phyloP scores from a whole-genome alignment of 2,113 vertebrate species.

The Myrmecophaga tridactyla region DNA sequence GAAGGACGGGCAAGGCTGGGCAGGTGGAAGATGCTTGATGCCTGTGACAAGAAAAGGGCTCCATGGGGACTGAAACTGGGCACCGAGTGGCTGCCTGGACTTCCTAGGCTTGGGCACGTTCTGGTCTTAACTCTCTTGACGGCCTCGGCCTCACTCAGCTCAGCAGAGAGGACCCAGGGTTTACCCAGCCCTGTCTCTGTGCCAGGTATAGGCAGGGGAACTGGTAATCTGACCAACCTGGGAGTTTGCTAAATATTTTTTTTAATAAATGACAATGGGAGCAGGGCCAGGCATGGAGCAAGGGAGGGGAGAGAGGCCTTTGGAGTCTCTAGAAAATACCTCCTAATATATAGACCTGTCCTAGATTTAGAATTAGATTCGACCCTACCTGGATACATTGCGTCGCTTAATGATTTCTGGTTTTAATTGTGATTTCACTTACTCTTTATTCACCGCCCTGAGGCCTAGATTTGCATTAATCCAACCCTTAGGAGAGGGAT shows the following conservation, averaged over 20 bases:
- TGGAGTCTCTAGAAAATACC: background rate
- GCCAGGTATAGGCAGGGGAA: background rate
- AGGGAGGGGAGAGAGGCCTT: background rate
- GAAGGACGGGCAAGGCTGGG: too few species aligned
- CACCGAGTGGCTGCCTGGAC: background rate
- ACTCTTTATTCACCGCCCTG: background rate
- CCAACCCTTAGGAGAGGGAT: background rate
- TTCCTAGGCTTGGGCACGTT: background rate
- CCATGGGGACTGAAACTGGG: rapidly evolving
- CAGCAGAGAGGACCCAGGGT: background rate
- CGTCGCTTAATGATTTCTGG: background rate
- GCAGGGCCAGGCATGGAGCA: background rate
- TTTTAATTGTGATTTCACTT: slow-evolving; percentile 14
- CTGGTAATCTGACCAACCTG: background rate
- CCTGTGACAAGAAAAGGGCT: background rate
- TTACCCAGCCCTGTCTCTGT: background rate
- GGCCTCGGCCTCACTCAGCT: background rate
- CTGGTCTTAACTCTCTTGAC: background rate
- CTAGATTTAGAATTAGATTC: background rate
- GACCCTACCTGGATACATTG: background rate
- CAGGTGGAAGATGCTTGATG: background rate
- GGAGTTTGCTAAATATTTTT: slow-evolving; percentile 62
- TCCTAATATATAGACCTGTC: background rate
- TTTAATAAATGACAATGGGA: slow-evolving; percentile 17
- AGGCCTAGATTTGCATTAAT: background rate